These are phyloP conservation scores for Silurus asotus DNA, from an alignment of 2,113 vertebrate species.

Conservation along the genomic window DNA sequence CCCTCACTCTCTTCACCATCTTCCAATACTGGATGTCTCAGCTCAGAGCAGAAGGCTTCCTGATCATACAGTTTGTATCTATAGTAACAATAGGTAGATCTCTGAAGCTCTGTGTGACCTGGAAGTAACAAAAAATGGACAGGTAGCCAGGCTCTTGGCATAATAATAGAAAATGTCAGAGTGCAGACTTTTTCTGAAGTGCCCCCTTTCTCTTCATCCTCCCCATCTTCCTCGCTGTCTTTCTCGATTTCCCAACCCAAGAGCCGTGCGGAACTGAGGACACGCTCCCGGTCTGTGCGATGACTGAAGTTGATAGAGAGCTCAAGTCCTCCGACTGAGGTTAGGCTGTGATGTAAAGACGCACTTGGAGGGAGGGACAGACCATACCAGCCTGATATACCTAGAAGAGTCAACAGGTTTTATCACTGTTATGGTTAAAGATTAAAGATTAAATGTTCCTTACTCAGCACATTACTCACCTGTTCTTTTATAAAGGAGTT, in stretches of 20 bases:
- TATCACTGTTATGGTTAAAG: background rate
- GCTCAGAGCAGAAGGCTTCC: constrained; percentile 79
- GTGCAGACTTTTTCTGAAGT: constrained; percentile 33
- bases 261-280: constrained; percentile 77
- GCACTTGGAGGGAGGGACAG: constrained; percentile 67
- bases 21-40: constrained; percentile 72
- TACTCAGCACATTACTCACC: constrained; percentile 55
- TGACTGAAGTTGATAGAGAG: constrained; percentile 81
- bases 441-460: background rate
- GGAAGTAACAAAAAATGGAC: constrained; percentile 78
- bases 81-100: constrained; percentile 84
- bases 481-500: constrained; percentile 73
- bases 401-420: constrained; percentile 61
- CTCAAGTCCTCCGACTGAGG: constrained; percentile 84
- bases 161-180: constrained; percentile 71
- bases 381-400: constrained; percentile 90
- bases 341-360: constrained; percentile 58
- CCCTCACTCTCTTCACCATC: constrained; percentile 54
- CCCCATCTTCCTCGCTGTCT: constrained; percentile 47
- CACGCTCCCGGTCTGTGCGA: constrained; percentile 79
- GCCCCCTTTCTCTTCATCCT: constrained; percentile 43
- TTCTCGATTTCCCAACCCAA: constrained; percentile 77
- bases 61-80: constrained; percentile 85
- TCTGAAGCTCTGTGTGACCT: constrained; percentile 72
- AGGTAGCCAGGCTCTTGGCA: constrained; percentile 85